Base-by-base conservation (phyloP, 2,888 invertebrate genomes). In the Noctuana brunneofusca region DNA sequence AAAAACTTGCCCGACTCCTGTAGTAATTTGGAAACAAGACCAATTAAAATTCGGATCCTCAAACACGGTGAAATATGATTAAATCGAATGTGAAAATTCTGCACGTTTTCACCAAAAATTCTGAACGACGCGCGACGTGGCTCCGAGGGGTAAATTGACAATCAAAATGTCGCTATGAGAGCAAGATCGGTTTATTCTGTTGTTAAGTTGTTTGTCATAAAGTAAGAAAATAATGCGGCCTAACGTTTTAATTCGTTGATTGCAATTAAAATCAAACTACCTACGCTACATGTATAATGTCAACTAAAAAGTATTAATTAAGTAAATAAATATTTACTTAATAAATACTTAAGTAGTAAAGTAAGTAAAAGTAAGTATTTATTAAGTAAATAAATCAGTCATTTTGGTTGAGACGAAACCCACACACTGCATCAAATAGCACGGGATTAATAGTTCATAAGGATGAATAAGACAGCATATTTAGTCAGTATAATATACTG, bases 31-130 rank as follows among this genome's bases (percentile, higher is more conserved):
- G 38, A 38, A 48, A 60, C 60, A 27, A 18, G 60, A 48, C 54
- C 60, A 60, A 60, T 60, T 60, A 60, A 60, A 60, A 60, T 60
- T 60, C 27, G 24, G 22, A 46, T 43, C 52, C 53, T 54, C 53
- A 46, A 35, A 53, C 59, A 32, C 22, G 6, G 22, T 35, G 30
- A 46, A 60, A 54, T 60, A 60, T 60, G 53, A 60, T 60, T 54
- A 53, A 53, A 60, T 53, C 43, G 43, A 46, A 59, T 32, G 43
- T 22, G 30, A 54, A 54, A 14, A 43, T 50, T 59, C 35, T 60
- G 53, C 54, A 35, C 43, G 60, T 53, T 53, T 48, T 24, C 35
- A 24, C 24, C 46, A 24, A 60, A 48, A 43, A 43, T 41, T 46
- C 18, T 43, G 22, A 27, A 38, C 43, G 52, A 14, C 41, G 38